These are phyloP conservation scores for Drosophila algonquin DNA, from an alignment of 2,888 invertebrate species.

Conservation along the genomic window DNA sequence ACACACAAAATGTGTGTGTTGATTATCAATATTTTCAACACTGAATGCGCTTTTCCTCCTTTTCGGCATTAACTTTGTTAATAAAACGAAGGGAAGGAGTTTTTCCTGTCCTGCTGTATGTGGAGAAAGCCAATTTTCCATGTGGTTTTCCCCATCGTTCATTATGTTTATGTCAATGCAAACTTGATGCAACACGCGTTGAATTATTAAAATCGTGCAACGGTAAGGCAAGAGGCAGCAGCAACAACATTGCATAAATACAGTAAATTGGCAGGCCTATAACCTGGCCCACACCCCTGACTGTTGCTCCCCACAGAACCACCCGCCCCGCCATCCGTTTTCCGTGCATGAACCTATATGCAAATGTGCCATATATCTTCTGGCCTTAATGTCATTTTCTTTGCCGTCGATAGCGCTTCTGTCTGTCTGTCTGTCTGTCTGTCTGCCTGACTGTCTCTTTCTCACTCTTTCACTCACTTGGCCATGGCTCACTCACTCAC, in stretches of 20 bases:
- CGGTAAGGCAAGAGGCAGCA: conserved; percentile 1
- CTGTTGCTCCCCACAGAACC: conserved; percentile 1
- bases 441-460: conserved; percentile 20
- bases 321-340: neutral
- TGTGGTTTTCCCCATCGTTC: conserved; percentile 39
- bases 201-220: conserved; percentile 65
- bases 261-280: conserved; percentile 65
- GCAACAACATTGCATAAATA: conserved; percentile 56
- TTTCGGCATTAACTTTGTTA: conserved; percentile 40
- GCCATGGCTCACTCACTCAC: conserved; percentile 12
- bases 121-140: conserved; percentile 36
- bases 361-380: conserved; percentile 68
- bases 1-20: conserved; percentile 46
- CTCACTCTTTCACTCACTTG: neutral
- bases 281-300: conserved; percentile 30
- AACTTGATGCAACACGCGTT: conserved; percentile 58
- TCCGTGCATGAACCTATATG: conserved; percentile 49
- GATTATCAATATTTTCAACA: conserved; percentile 52
- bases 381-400: conserved; percentile 74
- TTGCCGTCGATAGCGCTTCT: conserved; percentile 58
- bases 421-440: conserved; percentile 25
- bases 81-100: conserved; percentile 28
- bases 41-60: conserved; percentile 37
- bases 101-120: neutral
- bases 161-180: conserved; percentile 48